A percentile compares a stretch with the other conserved stretches of the same genome.
Evolutionary conservation across 2,888 invertebrate species (phyloP).

Genomic region (Beris morrisii): DNA sequence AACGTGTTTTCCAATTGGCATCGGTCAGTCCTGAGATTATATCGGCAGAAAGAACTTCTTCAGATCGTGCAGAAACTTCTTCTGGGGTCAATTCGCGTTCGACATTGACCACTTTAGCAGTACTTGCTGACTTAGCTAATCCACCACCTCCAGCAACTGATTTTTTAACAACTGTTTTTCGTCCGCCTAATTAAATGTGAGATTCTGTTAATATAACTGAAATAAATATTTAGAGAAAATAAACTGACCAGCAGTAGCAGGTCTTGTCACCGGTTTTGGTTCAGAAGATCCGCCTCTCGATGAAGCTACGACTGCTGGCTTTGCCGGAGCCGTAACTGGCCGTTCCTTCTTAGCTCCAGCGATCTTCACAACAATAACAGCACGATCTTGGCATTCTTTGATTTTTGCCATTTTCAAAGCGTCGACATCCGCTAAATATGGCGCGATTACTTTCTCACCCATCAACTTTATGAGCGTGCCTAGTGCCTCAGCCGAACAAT

Average conservation of each 20-base stretch:
- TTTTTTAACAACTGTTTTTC: slow-evolving; percentile 45
- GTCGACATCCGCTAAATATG: slow-evolving; percentile 87
- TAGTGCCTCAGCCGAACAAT: slow-evolving; percentile 88
- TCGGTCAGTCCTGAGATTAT: slow-evolving; percentile 70
- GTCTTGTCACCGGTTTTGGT: slow-evolving; percentile 50
- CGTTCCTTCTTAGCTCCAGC: slow-evolving; percentile 63
- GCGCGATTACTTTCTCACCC: slow-evolving; percentile 85
- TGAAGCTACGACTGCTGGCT: slow-evolving; percentile 39
- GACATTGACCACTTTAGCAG: slow-evolving; percentile 53
- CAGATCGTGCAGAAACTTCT: slow-evolving; percentile 74
- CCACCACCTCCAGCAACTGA: slow-evolving; percentile 34
- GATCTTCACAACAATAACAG: slow-evolving; percentile 78
- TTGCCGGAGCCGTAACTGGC: slow-evolving; percentile 51
- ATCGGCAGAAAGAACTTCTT: slow-evolving; percentile 66
- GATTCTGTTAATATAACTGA: background rate
- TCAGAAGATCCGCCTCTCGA: slow-evolving; percentile 50
- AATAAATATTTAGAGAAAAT: background rate
- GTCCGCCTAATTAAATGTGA: slow-evolving; percentile 33
- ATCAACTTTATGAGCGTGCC: slow-evolving; percentile 93
- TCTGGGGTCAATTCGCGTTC: slow-evolving; percentile 74
- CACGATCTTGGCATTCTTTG: slow-evolving; percentile 91
- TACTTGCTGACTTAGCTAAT: slow-evolving; percentile 49
- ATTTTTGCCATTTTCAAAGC: slow-evolving; percentile 90
- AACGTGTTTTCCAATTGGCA: slow-evolving; percentile 82
- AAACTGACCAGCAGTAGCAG: slow-evolving; percentile 45